These are phyloP conservation scores for Leptodactylus fuscus DNA, from an alignment of 2,113 vertebrate genomes.

Conservation along the genomic window DNA sequence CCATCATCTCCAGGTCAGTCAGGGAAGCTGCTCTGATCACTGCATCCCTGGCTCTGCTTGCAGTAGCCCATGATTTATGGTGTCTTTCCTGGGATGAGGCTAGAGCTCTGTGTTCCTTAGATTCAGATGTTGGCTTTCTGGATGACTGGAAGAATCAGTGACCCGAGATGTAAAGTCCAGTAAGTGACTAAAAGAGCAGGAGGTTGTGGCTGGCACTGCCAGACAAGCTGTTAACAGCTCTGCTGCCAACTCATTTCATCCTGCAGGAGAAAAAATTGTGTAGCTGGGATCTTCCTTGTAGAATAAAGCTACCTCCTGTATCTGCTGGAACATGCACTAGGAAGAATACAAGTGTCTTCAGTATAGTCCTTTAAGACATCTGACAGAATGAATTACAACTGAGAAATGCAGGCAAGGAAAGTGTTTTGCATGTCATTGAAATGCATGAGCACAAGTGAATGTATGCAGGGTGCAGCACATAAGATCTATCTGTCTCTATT, in stretches of 20 bases:
- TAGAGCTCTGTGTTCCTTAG: background rate
- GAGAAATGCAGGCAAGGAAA: slow-evolving; percentile 49
- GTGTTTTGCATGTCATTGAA: slow-evolving; percentile 57
- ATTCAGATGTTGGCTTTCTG: slow-evolving; percentile 22
- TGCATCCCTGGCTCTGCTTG: slow-evolving; percentile 15
- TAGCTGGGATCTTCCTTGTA: slow-evolving; percentile 35
- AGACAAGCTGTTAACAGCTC: slow-evolving; percentile 41
- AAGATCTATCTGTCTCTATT: slow-evolving; percentile 55
- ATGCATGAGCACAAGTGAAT: slow-evolving; percentile 55
- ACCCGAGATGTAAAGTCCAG: slow-evolving; percentile 48
- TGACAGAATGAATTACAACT: slow-evolving; percentile 53
- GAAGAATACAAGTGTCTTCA: slow-evolving; percentile 12
- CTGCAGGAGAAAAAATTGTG: slow-evolving; percentile 43
- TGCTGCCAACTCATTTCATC: slow-evolving; percentile 45
- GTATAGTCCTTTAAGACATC: slow-evolving; percentile 46
- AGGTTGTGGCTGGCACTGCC: slow-evolving; percentile 45
- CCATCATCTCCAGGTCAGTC: slow-evolving; percentile 31
- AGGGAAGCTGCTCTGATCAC: slow-evolving; percentile 34
- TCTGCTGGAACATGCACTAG: slow-evolving; percentile 19
- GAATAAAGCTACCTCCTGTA: slow-evolving; percentile 31
- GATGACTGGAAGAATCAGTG: slow-evolving; percentile 30
- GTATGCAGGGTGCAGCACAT: slow-evolving; percentile 50
- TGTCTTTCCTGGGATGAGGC: slow-evolving; percentile 2
- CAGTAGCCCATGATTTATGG: slow-evolving; percentile 33
- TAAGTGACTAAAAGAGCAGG: slow-evolving; percentile 6